Evolutionary conservation across 2,797 vertebrate genomes (phyloP).

Genomic region (Ptychobarbus kaznakovi): DNA sequence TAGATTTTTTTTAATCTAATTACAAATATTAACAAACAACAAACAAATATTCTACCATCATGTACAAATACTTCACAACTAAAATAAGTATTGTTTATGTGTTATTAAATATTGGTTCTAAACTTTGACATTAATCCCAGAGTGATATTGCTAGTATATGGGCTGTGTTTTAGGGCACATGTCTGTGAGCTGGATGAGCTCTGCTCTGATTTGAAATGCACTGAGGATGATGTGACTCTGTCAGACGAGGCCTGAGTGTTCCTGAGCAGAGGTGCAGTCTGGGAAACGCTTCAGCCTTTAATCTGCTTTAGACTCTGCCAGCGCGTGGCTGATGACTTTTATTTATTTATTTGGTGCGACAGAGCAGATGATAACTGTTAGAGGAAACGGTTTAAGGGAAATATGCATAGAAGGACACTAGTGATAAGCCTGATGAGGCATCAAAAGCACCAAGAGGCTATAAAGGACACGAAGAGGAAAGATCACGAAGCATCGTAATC

Average conservation of each 20-base stretch:
- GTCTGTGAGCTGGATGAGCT: conserved; percentile 36
- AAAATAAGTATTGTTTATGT: neutral
- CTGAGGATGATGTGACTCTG: conserved; percentile 23
- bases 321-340: conserved; percentile 26
- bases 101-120: too few species aligned
- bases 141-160: conserved; percentile 16
- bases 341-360: conserved; percentile 66
- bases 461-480: neutral
- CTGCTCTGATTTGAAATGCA: conserved; percentile 27
- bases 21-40: too few species aligned
- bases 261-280: conserved; percentile 59
- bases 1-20: too few species aligned
- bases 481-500: neutral
- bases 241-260: conserved; percentile 10
- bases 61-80: neutral
- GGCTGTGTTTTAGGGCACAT: neutral
- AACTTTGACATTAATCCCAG: neutral
- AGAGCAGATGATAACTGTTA: conserved; percentile 43
- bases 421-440: neutral
- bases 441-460: neutral
- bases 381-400: conserved; percentile 15
- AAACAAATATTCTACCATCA: neutral
- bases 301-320: conserved; percentile 82
- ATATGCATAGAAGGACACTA: conserved; percentile 24
- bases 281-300: conserved; percentile 80